Base-by-base conservation (phyloP, 2,888 invertebrate genomes). In the Andrena haemorrhoa region DNA sequence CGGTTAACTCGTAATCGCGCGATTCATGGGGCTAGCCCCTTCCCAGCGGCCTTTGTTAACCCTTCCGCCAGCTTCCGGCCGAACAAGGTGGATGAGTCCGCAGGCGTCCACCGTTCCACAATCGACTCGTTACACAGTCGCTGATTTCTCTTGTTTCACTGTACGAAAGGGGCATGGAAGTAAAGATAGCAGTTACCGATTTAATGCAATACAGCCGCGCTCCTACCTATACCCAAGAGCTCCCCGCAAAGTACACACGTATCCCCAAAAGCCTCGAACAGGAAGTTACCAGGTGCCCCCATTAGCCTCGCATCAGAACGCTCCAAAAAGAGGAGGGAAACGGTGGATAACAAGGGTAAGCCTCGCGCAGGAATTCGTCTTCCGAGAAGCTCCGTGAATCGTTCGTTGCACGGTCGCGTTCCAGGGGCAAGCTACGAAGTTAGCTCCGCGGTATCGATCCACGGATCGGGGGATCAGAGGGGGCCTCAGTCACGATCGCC, bases 401-500 rank as follows among this genome's bases (percentile, higher is more conserved):
- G 47, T 23, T 33, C 65, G 60, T 66, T 66, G 53, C 65, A 78
- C 64, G 75, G 49, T 66, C 76, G 63, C 56, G 56, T 56, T 82
- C 60, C 65, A 16, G 58, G 12, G 66, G 53, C 68, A 58, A 82
- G 75, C 73, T 65, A 58, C 74, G 51, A 61, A 49, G 70, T 80
- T 58, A 26, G 29, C 16, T 23, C 16, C 20, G 71, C 49, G 69
- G 82, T 82, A 79, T 83, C 83, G 83, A 83, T 83, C 75, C 47
- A 8, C 31, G 79, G 82, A 84, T 82, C 79, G 31, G 56, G 58
- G 58, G 75, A 79, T 75, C 70, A 41, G 65, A 75, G 41, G 58
- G 72, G 72, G 72, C 58, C 33, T 68, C 64, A 63, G 85, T 85
- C 85, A 85, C 85, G 85, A 85, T 76, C 83, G 71, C 35, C n/a